A percentile compares a stretch with the other conserved stretches of the same genome.
phyloP scores from a whole-genome alignment of 2,888 invertebrate genomes.

The Rapana venosa region DNA sequence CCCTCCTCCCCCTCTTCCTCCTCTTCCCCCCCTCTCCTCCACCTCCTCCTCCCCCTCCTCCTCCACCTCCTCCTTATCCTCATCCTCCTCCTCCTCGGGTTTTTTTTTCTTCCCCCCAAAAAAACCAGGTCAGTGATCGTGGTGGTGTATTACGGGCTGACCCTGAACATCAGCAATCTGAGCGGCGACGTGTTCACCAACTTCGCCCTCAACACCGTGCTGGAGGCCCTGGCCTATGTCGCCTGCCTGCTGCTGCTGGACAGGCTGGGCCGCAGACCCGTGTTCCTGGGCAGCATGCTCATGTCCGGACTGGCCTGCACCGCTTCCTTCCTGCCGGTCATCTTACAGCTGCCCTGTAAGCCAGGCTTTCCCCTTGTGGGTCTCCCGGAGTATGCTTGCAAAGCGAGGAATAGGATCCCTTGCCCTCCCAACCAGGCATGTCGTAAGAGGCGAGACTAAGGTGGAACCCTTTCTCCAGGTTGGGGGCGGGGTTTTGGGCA shows the following conservation, averaged over 20 bases:
- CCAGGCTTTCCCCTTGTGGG: no score
- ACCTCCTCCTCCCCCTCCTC: no score
- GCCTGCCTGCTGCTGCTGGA: background rate
- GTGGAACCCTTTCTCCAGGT: no score
- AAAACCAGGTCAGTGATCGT: conserved; percentile 29
- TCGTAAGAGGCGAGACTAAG: no score
- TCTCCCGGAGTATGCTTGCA: no score
- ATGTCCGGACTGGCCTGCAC: background rate
- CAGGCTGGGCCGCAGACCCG: conserved; percentile 9
- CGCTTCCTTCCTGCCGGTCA: background rate
- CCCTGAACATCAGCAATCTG: conserved; percentile 36
- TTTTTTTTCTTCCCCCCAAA: background rate
- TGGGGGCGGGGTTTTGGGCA: no score
- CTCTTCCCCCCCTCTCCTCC: no score
- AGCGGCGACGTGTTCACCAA: conserved; percentile 30
- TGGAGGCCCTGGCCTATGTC: background rate
- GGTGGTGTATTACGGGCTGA: conserved; percentile 23
- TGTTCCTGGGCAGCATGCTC: background rate
- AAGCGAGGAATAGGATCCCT: no score
- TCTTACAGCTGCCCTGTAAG: background rate
- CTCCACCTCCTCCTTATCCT: no score
- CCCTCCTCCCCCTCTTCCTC: no score
- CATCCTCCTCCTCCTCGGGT: background rate
- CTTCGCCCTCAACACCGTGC: background rate
- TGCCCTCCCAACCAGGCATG: no score